Evolutionary conservation across 2,888 invertebrate genomes (phyloP), one percentile per base, ranked within the genome.

Genomic region (Parnassius smintheus): DNA sequence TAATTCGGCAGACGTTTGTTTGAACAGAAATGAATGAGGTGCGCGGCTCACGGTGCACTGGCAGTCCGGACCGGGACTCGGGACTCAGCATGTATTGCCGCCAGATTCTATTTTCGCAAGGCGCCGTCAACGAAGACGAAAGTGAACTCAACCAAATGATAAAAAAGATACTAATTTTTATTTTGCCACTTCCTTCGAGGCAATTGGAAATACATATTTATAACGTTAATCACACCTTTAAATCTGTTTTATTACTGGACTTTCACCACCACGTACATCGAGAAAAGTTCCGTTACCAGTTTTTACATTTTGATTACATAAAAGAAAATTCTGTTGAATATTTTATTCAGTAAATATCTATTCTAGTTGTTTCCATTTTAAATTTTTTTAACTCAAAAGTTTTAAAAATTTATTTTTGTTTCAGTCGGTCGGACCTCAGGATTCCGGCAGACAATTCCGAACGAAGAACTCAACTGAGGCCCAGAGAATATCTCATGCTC

Each of bases 21-120:
- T 53, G 73, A 76, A 75, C 79, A 76, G 78, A 81, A 82, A 75
- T 81, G 77, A 77, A 73, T 82, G 78, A 81, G 80, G 78, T 84
- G 83, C 78, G 80, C 82, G 86, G 78, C 78, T 77, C 52, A 78
- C 84, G 78, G 75, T 84, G 84, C 88, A 88, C 89, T 88, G 87
- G 76, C 84, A 70, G 73, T 71, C 76, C 81, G 69, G 74, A 70
- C 77, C 82, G 86, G 83, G 86, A 83, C 77, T 88, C 83, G 82
- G 86, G 85, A 86, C 78, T 83, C 79, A 80, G 80, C 81, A 82
- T 82, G 77, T 81, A 81, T 84, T 83, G 82, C 87, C 89, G 90
- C 85, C 91, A 85, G 85, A 91, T 84, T 86, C 91, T 92, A 92
- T 92, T 92, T 92, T 91, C 86, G 91, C 91, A 81, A 87, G 83